Base-by-base conservation (phyloP, 2,797 vertebrate genomes). In the Natrix natrix region DNA sequence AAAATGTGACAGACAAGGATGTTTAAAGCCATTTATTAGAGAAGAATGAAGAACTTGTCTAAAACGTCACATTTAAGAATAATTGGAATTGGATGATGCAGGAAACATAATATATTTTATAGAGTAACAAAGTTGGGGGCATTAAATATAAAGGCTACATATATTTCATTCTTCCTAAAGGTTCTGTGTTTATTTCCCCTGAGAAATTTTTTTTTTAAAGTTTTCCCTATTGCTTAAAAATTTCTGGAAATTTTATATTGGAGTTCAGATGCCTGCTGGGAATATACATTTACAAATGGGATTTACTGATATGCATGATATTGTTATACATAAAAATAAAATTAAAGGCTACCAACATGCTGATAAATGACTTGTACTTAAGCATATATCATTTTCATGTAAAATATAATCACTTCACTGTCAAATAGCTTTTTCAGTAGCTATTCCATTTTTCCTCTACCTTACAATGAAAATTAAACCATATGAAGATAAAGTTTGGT, bases 401-500 rank as follows among this genome's bases (percentile, higher is more conserved):
- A 91, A 93, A 91, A 57, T 69, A 56, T 57, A 90, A 11, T 93
- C 86, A 88, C 52, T 93, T 89, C n/a, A 12, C 57, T 78, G 86
- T 52, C 88, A 88, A 88, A 66, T 86, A 24, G 54, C 37, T 74
- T 91, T 55, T 28, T 56, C 28, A 66, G 60, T 14, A 55, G 43
- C 57, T 88, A 55, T 63, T 91, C 86, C 52, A 88, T 48, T 16
- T 54, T 43, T 1, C 6, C 6, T 16, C 11, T 48, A 16, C 13
- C 8, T 91, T 56, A 48, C 69, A 66, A 86, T 89, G 66, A 63
- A 89, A 88, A 63, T 12, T 13, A 91, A 69, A 61, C n/a, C 48
- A 63, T 55, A 69, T 54, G 43, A 63, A 54, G 43, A 83, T n/a
- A 89, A 83, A 32, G 43, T 83, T 89, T n/a, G 61, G 43, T 48